Percentiles rank a stretch among this genome's conserved stretches.
Evolutionary conservation across 2,113 vertebrate species (phyloP).

Genomic region (Centropus bengalensis): DNA sequence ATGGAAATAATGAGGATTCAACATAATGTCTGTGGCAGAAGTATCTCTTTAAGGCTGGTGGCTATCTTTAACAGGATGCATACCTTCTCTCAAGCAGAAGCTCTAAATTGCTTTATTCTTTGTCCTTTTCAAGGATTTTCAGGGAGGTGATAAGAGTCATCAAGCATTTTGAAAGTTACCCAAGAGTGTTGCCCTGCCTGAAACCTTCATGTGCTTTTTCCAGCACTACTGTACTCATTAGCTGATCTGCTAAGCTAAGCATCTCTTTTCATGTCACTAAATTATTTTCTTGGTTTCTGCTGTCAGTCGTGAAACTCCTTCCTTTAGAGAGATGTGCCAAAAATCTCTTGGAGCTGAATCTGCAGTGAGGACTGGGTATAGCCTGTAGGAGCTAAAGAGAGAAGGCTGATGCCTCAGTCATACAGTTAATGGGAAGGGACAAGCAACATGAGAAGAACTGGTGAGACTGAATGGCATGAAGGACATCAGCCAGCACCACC

Average conservation of each 20-base stretch:
- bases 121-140: background rate
- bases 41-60: background rate
- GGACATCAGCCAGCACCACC: background rate
- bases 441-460: background rate
- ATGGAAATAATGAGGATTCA: accelerated
- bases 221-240: background rate
- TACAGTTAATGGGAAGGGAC: background rate
- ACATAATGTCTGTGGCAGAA: accelerated
- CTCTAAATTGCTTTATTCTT: background rate
- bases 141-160: background rate
- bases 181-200: background rate
- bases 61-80: background rate
- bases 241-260: background rate
- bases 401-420: background rate
- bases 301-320: background rate
- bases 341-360: background rate
- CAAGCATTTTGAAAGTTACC: background rate
- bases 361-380: background rate
- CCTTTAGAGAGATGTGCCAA: background rate
- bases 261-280: background rate
- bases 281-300: background rate
- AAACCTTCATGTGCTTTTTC: background rate
- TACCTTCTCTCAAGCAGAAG: background rate
- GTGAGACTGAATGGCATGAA: background rate
- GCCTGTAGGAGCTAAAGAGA: background rate